Base-by-base conservation (phyloP, 2,113 vertebrate genomes). In the Merops nubicus region DNA sequence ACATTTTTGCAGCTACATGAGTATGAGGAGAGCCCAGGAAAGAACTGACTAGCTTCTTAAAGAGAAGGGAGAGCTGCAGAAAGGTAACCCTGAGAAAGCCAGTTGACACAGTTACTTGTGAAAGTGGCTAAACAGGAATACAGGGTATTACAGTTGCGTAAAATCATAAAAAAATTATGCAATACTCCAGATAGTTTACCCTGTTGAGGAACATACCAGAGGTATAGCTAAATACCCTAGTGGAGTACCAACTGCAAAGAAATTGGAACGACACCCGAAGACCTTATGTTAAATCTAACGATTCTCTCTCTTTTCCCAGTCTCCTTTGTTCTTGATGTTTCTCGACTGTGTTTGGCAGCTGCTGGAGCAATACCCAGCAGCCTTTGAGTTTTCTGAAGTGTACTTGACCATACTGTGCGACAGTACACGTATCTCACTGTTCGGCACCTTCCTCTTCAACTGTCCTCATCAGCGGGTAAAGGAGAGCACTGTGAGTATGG, bases 381-480 rank as follows among this genome's bases (percentile, higher is more conserved):
- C 99, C 34, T 99, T 99, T 1, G 99, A 99, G 97, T 99, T 99
- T 94, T 99, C 99, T 0, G 99, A 99, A 85, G 91, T 98, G n/a
- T 99, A 99, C 96, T 94, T 99, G 96, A 98, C 98, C 0, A 96
- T 99, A 29, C 89, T 99, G 94, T 96, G 98, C 5, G 99, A 99
- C 97, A 99, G 99, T 45, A 98, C 99, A 79, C 98, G 98, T 91
- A 97, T 99, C 88, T 98, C 99, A 0, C 88, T 99, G 67, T 99
- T 99, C 14, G 99, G 99, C 96, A 99, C 99, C 87, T 99, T 99
- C 95, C 98, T 99, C 51, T 99, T 99, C 97, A 99, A 99, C 91
- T 99, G 98, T 50, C 98, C 99, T 5, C 98, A 99, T 85, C 99
- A 99, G 95, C 98, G 98, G 3, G 97, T 98, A 9, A 98, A 99